A percentile compares a stretch with the other conserved stretches of the same genome.
Evolutionary conservation across 2,888 invertebrate genomes (phyloP).

Genomic region (Melanophora roralis): DNA sequence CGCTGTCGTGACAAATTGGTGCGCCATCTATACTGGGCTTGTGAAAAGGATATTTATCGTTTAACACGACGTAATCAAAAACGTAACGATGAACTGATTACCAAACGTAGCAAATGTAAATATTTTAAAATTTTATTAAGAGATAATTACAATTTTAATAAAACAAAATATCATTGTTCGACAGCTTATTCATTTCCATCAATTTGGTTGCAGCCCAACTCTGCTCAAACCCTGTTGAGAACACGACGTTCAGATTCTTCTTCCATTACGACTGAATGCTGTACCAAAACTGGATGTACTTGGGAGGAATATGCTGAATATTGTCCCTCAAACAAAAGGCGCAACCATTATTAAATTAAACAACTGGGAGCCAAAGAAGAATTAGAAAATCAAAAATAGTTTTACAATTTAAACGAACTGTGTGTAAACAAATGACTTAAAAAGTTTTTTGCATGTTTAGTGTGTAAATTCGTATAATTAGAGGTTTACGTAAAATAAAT

Average conservation of each 20-base stretch:
- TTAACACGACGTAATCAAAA: constrained; percentile 77
- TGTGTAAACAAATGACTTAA: not conserved
- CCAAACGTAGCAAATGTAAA: constrained; percentile 62
- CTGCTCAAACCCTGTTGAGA: constrained; percentile 73
- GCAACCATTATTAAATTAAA: constrained; percentile 70
- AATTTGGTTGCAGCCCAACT: constrained; percentile 75
- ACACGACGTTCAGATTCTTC: constrained; percentile 70
- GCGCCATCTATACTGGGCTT: constrained; percentile 81
- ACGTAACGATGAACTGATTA: constrained; percentile 63
- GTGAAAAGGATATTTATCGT: constrained; percentile 81
- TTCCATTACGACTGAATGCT: constrained; percentile 81
- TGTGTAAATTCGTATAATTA: no score
- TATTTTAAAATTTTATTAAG: not conserved
- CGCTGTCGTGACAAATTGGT: constrained; percentile 80
- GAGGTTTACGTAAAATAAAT: no score
- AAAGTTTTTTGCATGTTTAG: no score
- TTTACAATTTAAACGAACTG: not conserved
- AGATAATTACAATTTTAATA: no score
- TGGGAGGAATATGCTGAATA: constrained; percentile 84
- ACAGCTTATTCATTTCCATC: constrained; percentile 42
- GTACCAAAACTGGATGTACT: constrained; percentile 80
- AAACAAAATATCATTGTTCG: no score
- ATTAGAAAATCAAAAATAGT: not conserved
- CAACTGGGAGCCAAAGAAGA: not conserved
- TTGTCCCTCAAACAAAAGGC: constrained; percentile 80